A percentile compares a stretch with the other conserved stretches of the same genome.
phyloP scores from a whole-genome alignment of 2,797 vertebrate species.

The Otolemur crassicaudatus region DNA sequence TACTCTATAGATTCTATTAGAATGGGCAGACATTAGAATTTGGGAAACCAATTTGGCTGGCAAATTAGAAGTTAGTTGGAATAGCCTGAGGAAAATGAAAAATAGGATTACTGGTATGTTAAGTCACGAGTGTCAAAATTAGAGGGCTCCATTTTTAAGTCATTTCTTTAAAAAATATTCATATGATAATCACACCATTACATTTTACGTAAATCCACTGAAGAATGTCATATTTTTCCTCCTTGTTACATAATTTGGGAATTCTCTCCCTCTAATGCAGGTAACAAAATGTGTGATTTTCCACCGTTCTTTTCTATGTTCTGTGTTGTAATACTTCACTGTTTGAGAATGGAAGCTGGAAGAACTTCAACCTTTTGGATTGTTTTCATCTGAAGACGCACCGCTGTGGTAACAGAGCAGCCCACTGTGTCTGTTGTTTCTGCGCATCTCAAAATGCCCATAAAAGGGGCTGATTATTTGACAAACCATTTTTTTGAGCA shows the following conservation, averaged over 20 bases:
- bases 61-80: constrained; percentile 67
- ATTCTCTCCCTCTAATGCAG: not conserved
- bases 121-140: constrained; percentile 67
- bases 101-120: constrained; percentile 52
- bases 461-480: not conserved
- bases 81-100: constrained; percentile 74
- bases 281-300: not conserved
- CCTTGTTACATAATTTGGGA: constrained; percentile 16
- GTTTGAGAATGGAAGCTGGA: not conserved
- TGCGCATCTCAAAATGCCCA: not conserved
- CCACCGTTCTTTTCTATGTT: not conserved
- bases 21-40: constrained; percentile 66
- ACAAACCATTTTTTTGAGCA: not conserved
- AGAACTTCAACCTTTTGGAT: not conserved
- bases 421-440: not conserved
- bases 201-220: constrained; percentile 28
- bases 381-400: not conserved
- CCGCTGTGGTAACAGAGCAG: not conserved
- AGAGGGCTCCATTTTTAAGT: constrained; percentile 10
- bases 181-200: not conserved
- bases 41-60: constrained; percentile 72
- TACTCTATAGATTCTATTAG: constrained; percentile 69
- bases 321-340: not conserved
- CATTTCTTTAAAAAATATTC: constrained; percentile 11
- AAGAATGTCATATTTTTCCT: not conserved